phyloP scores from a whole-genome alignment of 2,797 vertebrate species.

The Tapera naevia region DNA sequence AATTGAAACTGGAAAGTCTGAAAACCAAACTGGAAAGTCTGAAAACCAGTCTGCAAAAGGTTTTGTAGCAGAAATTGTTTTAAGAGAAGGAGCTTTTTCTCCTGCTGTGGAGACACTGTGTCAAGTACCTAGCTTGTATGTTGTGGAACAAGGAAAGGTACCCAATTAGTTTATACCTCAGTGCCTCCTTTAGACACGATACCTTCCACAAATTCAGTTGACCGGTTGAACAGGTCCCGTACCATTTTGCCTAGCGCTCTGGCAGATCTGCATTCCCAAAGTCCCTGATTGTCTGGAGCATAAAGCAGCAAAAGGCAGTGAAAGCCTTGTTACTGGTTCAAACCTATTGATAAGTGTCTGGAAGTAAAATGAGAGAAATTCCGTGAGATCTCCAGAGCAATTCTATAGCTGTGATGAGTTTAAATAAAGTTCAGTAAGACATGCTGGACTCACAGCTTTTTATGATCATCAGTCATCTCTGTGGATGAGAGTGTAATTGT shows the following conservation, averaged over 20 bases:
- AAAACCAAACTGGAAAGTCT: not conserved
- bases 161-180: not conserved
- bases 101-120: not conserved
- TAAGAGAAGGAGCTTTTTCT: not conserved
- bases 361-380: not conserved
- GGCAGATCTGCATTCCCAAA: not conserved
- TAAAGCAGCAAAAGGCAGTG: not conserved
- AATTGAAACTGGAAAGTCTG: not conserved
- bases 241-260: not conserved
- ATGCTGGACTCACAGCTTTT: not conserved
- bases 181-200: not conserved
- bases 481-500: not conserved
- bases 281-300: not conserved
- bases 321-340: not conserved
- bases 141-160: not conserved
- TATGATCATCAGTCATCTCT: not conserved
- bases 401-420: not conserved
- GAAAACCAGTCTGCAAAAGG: not conserved
- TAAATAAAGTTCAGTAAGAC: conserved; percentile 36
- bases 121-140: no score
- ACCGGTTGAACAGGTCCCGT: not conserved
- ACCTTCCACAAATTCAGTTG: not conserved
- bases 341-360: not conserved
- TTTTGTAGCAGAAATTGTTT: not conserved
- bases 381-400: not conserved